Evolutionary conservation across 37 sponge, comb jelly and placozoan species (phyloP), one percentile per base, ranked within the genome.

Genomic region (Tethya wilhelma): DNA sequence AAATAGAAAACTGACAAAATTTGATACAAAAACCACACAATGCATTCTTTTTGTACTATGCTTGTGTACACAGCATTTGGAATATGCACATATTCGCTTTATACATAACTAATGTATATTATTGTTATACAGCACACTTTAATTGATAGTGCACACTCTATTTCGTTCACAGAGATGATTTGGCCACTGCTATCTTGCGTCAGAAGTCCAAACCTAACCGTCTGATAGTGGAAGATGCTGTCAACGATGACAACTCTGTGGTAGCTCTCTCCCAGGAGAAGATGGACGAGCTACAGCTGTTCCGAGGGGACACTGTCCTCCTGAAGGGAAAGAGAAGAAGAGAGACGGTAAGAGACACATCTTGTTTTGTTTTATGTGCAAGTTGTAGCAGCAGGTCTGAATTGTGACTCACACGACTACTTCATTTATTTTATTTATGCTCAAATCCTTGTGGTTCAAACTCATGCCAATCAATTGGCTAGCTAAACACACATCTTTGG

Each of bases 281-380:
- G 79, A 98, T 98, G 99, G 99, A 98, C 58, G 99, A 98, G 75
- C 81, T 98, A 42, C 99, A 98, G 84, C 82, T 98, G 46, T 98
- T 98, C 64, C 81, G 99, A 62, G 99, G 99, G 45, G 99, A 98
- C 80, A 98, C 99, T 0, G 99, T 98, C 17, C 76, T 98, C 62
- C 79, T 98, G 66, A 98, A 98, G 74, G 99, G 99, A 11, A 98
- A 98, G 71, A 89, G 96, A 46, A 77, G 99, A 46, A 89, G 80
- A 55, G 99, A 98, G 26, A 98, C 99, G 42, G 97, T 94, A 66
- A 25, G 67, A 93, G 93, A 90, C 94, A 3, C 94, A 92, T 42
- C 96, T 98, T 36, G 99, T 96, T 0, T 77, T 98, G 31, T 96
- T 94, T 26, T 96, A 96, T 63, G 99, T n/a, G n/a, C n/a, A n/a